phyloP scores from a whole-genome alignment of 1,140 invertebrate genomes.

The Drosophila albomicans region DNA sequence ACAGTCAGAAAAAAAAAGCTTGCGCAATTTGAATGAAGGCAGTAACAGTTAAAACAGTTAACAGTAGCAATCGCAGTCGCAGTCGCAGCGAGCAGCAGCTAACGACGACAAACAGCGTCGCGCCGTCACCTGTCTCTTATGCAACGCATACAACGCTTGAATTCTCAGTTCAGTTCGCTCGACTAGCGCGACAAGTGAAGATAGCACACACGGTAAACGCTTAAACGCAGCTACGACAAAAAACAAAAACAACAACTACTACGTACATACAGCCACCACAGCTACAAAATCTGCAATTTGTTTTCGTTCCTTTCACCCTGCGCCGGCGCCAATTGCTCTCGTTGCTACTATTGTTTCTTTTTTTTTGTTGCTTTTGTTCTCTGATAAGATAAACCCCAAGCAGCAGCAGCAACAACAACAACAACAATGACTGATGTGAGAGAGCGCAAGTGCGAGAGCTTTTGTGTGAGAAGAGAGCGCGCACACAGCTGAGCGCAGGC shows the following conservation, averaged over 20 bases:
- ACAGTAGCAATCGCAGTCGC: slow-evolving; percentile 23
- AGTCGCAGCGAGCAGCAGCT: slow-evolving; percentile 22
- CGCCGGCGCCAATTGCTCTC: slow-evolving; percentile 52
- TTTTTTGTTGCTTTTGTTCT: slow-evolving; percentile 4
- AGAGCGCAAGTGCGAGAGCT: slow-evolving; percentile 29
- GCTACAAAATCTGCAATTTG: slow-evolving; percentile 36
- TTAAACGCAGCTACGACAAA: slow-evolving; percentile 23
- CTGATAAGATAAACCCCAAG: slow-evolving; percentile 54
- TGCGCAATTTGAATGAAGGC: slow-evolving; percentile 60
- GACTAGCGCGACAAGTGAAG: slow-evolving; percentile 77
- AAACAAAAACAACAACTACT: slow-evolving; percentile 24
- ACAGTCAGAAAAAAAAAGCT: slow-evolving; percentile 47
- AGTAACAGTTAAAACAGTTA: slow-evolving; percentile 1
- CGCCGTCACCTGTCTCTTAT: slow-evolving; percentile 61
- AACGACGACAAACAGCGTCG: slow-evolving; percentile 14
- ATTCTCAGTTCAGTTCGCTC: slow-evolving; percentile 71
- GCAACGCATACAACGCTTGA: slow-evolving; percentile 63
- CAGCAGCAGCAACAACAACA: slow-evolving; percentile 28
- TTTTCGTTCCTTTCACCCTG: slow-evolving; percentile 43
- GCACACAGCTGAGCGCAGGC: slow-evolving; percentile 50
- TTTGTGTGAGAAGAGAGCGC: slow-evolving; percentile 28
- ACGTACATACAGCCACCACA: slow-evolving; percentile 7
- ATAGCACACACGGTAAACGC: slow-evolving; percentile 55
- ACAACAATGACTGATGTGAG: slow-evolving; percentile 12
- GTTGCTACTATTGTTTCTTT: neutral